Conservation (phyloP, 2,113 vertebrate genomes). For the mouse (Mus musculus) region GRCm39 chr2:75858001-75858500, state of each 20-base stretch:
- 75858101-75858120: neutral
- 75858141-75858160: too few species aligned
- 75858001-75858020: too few species aligned
- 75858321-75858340: neutral
- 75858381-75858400: neutral
- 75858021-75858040: neutral
- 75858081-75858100: too few species aligned
- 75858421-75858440: fast-evolving
- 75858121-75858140: neutral
- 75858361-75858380: neutral
- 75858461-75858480: neutral
- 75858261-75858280: constrained; percentile 1
- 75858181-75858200: neutral
- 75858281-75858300: neutral
- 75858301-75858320: constrained; percentile 18
- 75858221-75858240: too few species aligned
- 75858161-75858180: neutral
- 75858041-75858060: too few species aligned
- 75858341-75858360: neutral
- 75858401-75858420: neutral
- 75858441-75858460: neutral
- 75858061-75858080: too few species aligned
- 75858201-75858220: neutral
- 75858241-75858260: neutral
- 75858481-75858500: neutral